Evolutionary conservation across 2,797 vertebrate genomes (phyloP), one percentile per base, ranked within the genome.

Genomic region (Syndactyla subalaris): DNA sequence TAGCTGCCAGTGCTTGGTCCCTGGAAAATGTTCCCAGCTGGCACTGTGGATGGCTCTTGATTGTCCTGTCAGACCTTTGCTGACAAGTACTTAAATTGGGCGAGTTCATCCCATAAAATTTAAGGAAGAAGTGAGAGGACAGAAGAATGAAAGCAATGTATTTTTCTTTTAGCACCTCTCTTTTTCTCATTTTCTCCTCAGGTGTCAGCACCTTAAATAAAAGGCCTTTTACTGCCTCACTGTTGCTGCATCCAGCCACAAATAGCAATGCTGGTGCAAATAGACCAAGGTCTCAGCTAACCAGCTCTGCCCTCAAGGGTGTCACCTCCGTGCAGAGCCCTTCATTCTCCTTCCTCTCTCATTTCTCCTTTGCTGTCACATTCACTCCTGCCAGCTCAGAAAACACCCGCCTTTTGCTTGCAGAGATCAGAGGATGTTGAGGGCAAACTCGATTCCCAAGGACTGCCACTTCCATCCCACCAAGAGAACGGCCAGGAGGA

Each of bases 221-320:
- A 97, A 97, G 95, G 84, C 84, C 46, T 95, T 97, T 96, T 96
- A 96, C 76, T 80, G 95, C 92, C 85, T 96, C 70, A 24, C 80
- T 85, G 93, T 93, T 92, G 63, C 95, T 91, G 66, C 71, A 93
- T 94, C 91, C 94, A 86, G 76, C 95, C 95, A 93, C 92, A 95
- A 95, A 96, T 29, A 92, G 74, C 9, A 12, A 24, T 0, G 2
- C 70, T 79, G 61, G 63, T 52, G 83, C 89, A 93, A 94, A 93
- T 8, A 65, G 61, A 81, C 39, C 46, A 61, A 91, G 84, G 81
- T 93, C 88, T 82, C 81, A 71, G 61, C 73, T 57, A 63, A 80
- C 80, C 68, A 68, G 84, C 84, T 85, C 65, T 93, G 11, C 86
- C 74, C 88, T 85, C 80, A 24, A 14, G 75, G 65, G 16, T 94